Base-by-base conservation (phyloP, 2,888 invertebrate species). In the Phortica okadai region DNA sequence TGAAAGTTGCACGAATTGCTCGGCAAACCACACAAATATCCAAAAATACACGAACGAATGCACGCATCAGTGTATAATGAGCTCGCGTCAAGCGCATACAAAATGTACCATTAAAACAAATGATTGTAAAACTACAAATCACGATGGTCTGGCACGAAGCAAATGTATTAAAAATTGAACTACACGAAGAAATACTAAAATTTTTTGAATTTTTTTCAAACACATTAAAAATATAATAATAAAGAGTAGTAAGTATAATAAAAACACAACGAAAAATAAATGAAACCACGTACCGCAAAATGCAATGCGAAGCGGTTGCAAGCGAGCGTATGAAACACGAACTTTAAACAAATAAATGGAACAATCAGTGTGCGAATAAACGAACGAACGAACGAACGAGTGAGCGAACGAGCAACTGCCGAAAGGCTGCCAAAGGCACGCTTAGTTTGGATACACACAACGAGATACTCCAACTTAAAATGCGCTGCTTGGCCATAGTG, bases 241-340 rank as follows among this genome's bases (percentile, higher is more conserved):
- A 50, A 50, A 50, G 8, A 2, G 14, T 2, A 11, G 41, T 0
- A 14, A 33, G 33, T 66, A 11, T 25, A 41, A 66, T 14, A 25
- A 25, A 62, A 62, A 62, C 8, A 50, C 14, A 50, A 50, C 8
- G 50, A 74, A 56, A 72, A 74, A 67, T 67, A 74, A 75, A 75
- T 69, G 74, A 59, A 75, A 75, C 69, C 74, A 75, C 69, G 74
- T 75, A 69, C 59, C 74, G 69, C 69, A 69, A 69, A 59, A 69
- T 69, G 33, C 25, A 62, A 11, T 21, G 62, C 62, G 62, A 62
- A 25, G 62, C 59, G 59, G 59, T 45, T 45, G 16, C n/a, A 44
- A 69, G 44, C 33, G 50, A 44, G 25, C 8, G 69, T 21, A 21
- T 10, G 41, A 70, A 50, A 5, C 50, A 70, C 14, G 10, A 66